phyloP scores from a whole-genome alignment of 1,140 invertebrate species.

The Camponotus vicinus region DNA sequence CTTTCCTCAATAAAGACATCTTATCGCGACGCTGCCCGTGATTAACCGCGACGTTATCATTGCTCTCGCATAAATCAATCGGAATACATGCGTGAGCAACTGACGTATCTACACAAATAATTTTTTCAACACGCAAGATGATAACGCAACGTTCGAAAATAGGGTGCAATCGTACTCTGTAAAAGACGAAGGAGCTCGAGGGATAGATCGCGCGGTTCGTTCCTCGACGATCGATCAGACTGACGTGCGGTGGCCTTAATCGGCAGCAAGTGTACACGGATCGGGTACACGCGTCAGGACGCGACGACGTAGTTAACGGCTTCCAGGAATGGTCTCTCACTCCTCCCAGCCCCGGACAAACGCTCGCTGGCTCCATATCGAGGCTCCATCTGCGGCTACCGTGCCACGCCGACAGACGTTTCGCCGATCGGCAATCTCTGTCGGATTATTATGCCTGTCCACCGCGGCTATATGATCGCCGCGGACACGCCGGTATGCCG shows the following conservation, averaged over 20 bases:
- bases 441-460: slow-evolving; percentile 77
- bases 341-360: slow-evolving; percentile 46
- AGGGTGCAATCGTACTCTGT: no score
- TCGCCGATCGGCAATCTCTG: slow-evolving; percentile 76
- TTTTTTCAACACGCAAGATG: background rate
- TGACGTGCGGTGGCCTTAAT: slow-evolving; percentile 59
- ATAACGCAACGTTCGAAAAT: background rate
- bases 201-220: slow-evolving; percentile 48
- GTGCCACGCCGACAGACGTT: slow-evolving; percentile 73
- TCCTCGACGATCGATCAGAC: slow-evolving; percentile 46
- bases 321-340: slow-evolving; percentile 74
- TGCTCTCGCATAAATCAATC: background rate
- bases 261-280: slow-evolving; percentile 65
- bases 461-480: slow-evolving; percentile 73
- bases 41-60: background rate
- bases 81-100: background rate
- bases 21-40: background rate
- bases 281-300: slow-evolving; percentile 70
- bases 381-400: slow-evolving; percentile 74
- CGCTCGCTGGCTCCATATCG: slow-evolving; percentile 69
- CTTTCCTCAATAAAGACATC: background rate
- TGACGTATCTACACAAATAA: no score
- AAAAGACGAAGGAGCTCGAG: no score
- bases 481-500: slow-evolving; percentile 75
- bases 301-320: slow-evolving; percentile 74